phyloP scores from a whole-genome alignment of 2,888 invertebrate genomes.

The Eurytoma adleriae region DNA sequence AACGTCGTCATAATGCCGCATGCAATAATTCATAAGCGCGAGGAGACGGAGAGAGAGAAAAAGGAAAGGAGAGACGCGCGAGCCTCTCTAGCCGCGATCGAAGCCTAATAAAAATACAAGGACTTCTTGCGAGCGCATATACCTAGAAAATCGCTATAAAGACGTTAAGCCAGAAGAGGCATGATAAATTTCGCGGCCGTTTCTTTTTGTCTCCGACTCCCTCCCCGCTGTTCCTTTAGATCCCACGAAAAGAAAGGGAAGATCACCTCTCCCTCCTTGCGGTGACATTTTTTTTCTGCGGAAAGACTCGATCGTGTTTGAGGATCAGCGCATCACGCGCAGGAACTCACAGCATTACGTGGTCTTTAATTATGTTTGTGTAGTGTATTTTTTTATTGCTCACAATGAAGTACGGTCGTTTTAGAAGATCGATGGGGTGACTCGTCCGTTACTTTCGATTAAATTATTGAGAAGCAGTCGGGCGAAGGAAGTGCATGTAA shows the following conservation, averaged over 20 bases:
- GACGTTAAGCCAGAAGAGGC: conserved; percentile 51
- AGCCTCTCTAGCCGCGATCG: conserved; percentile 26
- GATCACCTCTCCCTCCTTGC: neutral
- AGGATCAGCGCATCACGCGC: too few relatives aligned
- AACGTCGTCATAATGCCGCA: conserved; percentile 17
- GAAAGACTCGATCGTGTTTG: too few relatives aligned
- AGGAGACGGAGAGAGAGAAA: neutral
- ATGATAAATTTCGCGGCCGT: conserved; percentile 47
- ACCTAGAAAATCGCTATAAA: conserved; percentile 51
- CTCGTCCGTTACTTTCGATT: too few relatives aligned
- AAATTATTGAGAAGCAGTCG: too few relatives aligned
- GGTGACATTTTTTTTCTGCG: neutral
- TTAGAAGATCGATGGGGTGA: too few relatives aligned
- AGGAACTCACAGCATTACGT: too few relatives aligned
- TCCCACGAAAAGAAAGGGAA: conserved; percentile 8
- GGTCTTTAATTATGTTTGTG: too few relatives aligned
- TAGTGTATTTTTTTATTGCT: too few relatives aligned
- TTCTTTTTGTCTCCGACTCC: conserved; percentile 47
- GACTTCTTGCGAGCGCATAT: conserved; percentile 11
- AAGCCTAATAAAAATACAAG: conserved; percentile 46
- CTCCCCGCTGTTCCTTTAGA: conserved; percentile 53
- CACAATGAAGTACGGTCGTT: too few relatives aligned
- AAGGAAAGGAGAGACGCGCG: neutral
- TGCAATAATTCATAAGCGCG: conserved; percentile 32
- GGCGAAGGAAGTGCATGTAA: too few relatives aligned